Conservation (phyloP, 1,140 invertebrate genomes). For the Cephus cinctus region DNA sequence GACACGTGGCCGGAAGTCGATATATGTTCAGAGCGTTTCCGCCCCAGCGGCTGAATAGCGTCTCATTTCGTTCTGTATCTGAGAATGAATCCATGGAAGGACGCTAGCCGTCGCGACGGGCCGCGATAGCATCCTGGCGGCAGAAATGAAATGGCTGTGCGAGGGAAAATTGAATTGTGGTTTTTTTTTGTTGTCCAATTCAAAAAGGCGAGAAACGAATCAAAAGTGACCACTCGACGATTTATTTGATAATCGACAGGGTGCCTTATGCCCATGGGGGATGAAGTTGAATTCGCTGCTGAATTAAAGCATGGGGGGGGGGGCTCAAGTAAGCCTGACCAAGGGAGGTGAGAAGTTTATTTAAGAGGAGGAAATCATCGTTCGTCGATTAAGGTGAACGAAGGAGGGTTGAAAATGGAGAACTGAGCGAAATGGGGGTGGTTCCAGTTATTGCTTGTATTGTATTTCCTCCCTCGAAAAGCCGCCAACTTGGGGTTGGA, state of each 20-base stretch:
- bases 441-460: conserved; percentile 22
- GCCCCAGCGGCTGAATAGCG: conserved; percentile 19
- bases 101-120: too few relatives aligned
- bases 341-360: conserved; percentile 33
- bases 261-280: neutral
- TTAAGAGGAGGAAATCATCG: conserved; percentile 36
- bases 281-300: neutral
- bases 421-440: conserved; percentile 8
- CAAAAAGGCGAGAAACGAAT: conserved; percentile 29
- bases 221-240: conserved; percentile 43
- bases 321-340: conserved; percentile 23
- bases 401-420: conserved; percentile 12
- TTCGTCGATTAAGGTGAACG: conserved; percentile 33
- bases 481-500: too few relatives aligned
- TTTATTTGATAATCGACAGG: conserved; percentile 9
- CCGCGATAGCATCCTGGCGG: too few relatives aligned
- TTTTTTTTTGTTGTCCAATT: neutral
- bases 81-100: too few relatives aligned
- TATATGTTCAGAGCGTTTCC: conserved; percentile 8
- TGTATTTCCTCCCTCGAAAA: conserved; percentile 13
- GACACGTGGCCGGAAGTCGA: conserved; percentile 19
- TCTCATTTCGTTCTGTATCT: too few relatives aligned
- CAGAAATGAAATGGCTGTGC: neutral
- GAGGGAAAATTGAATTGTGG: conserved; percentile 9
- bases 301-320: conserved; percentile 21